Conservation (phyloP, 2,113 vertebrate genomes). For the Pheucticus melanocephalus region DNA sequence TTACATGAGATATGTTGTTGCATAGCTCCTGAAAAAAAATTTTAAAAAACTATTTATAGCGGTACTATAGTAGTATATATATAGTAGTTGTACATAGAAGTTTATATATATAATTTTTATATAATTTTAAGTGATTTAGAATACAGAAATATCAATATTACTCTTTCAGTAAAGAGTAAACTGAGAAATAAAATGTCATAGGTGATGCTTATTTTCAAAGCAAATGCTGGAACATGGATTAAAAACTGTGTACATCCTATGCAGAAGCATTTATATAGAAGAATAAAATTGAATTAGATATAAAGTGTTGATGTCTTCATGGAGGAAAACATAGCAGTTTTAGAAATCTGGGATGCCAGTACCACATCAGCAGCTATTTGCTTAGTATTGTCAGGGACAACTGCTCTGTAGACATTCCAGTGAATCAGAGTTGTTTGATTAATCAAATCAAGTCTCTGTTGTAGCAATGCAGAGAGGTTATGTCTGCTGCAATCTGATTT, state of each 20-base stretch:
- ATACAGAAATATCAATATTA: neutral
- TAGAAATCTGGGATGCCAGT: neutral
- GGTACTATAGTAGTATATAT: neutral
- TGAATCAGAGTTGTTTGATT: slow-evolving; percentile 70
- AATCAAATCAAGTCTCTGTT: slow-evolving; percentile 73
- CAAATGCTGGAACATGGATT: neutral
- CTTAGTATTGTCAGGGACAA: slow-evolving; percentile 30
- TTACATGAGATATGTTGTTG: neutral
- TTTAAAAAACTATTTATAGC: neutral
- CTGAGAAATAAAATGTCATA: neutral
- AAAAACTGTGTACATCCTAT: neutral
- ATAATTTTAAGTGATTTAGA: neutral
- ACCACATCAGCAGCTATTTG: slow-evolving; percentile 22
- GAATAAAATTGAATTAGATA: neutral
- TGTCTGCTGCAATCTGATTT: slow-evolving; percentile 65
- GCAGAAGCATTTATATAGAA: neutral
- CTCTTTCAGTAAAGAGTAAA: neutral
- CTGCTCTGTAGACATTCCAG: slow-evolving; percentile 59
- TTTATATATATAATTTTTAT: neutral
- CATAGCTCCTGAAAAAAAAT: neutral
- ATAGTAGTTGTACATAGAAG: no score
- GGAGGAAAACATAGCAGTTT: neutral
- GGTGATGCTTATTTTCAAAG: neutral
- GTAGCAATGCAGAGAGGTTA: slow-evolving; percentile 65
- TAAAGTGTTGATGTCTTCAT: neutral